A percentile compares a stretch with the other conserved stretches of the same genome.
Evolutionary conservation across 2,888 invertebrate genomes (phyloP).

Genomic region (Mythimna vitellina): DNA sequence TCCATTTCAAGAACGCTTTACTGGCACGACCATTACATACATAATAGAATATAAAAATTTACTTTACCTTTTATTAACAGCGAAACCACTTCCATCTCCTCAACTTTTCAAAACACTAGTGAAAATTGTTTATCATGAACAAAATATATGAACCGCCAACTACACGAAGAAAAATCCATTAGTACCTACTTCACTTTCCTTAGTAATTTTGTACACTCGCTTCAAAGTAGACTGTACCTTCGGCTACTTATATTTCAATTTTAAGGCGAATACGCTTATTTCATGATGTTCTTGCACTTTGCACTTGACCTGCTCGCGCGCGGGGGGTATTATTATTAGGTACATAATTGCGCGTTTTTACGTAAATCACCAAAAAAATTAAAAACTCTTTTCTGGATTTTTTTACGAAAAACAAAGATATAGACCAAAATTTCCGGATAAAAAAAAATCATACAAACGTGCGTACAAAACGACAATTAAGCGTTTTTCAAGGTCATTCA

Average conservation of each 20-base stretch:
- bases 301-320: too few relatives aligned
- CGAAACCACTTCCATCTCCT: background rate
- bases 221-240: slow-evolving; percentile 23
- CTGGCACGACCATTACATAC: too few relatives aligned
- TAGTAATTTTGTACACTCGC: slow-evolving; percentile 26
- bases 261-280: slow-evolving; percentile 17
- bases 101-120: slow-evolving; percentile 5
- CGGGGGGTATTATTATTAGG: too few relatives aligned
- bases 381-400: too few relatives aligned
- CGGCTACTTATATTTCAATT: slow-evolving; percentile 12
- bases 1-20: background rate
- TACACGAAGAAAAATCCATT: slow-evolving; percentile 43
- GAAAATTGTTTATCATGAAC: slow-evolving; percentile 33
- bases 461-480: too few relatives aligned
- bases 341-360: too few relatives aligned
- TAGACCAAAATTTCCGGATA: too few relatives aligned
- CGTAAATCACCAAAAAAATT: too few relatives aligned
- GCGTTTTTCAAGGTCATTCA: too few relatives aligned
- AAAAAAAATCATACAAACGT: too few relatives aligned
- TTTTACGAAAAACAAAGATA: too few relatives aligned
- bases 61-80: background rate
- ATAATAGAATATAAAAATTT: background rate
- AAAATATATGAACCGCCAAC: slow-evolving; percentile 35
- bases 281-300: background rate
- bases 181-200: slow-evolving; percentile 34